These are phyloP conservation scores for Anthophora plumipes DNA, from an alignment of 2,888 invertebrate genomes.

Conservation along the genomic window DNA sequence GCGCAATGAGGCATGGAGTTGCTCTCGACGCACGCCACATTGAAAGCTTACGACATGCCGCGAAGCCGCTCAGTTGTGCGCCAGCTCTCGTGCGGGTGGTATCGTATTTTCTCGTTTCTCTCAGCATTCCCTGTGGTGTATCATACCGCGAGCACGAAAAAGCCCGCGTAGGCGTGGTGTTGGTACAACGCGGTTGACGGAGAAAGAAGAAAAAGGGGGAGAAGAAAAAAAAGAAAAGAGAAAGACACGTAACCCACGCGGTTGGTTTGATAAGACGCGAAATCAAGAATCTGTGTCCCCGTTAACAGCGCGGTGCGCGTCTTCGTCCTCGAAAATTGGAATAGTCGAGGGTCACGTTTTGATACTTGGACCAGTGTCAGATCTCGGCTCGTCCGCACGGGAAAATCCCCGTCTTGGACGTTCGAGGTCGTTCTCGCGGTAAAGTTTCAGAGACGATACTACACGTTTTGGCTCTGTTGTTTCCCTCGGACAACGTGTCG, in stretches of 20 bases:
- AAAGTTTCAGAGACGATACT: slow-evolving; percentile 40
- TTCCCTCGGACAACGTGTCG: slow-evolving; percentile 6
- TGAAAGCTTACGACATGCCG: slow-evolving; percentile 84
- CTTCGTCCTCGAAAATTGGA: slow-evolving; percentile 68
- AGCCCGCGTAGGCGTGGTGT: slow-evolving; percentile 65
- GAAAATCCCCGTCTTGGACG: slow-evolving; percentile 46
- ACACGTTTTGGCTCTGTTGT: neutral
- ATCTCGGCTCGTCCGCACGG: slow-evolving; percentile 49
- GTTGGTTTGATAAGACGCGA: neutral
- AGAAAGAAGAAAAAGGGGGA: neutral
- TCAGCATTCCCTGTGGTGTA: slow-evolving; percentile 52
- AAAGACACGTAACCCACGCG: neutral
- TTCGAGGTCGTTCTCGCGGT: slow-evolving; percentile 60
- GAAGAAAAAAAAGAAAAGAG: neutral
- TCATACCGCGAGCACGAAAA: slow-evolving; percentile 40
- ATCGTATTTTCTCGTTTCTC: slow-evolving; percentile 50
- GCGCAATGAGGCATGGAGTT: slow-evolving; percentile 70
- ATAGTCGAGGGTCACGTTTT: slow-evolving; percentile 59
- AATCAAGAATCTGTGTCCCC: neutral
- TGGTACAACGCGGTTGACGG: slow-evolving; percentile 26
- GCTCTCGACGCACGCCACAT: slow-evolving; percentile 80
- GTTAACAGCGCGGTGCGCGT: slow-evolving; percentile 14
- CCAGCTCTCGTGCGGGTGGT: slow-evolving; percentile 79
- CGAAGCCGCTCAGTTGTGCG: slow-evolving; percentile 83
- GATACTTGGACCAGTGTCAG: slow-evolving; percentile 72